Evolutionary conservation across 1,140 invertebrate species (phyloP).

Genomic region (Frieseomelitta varia): DNA sequence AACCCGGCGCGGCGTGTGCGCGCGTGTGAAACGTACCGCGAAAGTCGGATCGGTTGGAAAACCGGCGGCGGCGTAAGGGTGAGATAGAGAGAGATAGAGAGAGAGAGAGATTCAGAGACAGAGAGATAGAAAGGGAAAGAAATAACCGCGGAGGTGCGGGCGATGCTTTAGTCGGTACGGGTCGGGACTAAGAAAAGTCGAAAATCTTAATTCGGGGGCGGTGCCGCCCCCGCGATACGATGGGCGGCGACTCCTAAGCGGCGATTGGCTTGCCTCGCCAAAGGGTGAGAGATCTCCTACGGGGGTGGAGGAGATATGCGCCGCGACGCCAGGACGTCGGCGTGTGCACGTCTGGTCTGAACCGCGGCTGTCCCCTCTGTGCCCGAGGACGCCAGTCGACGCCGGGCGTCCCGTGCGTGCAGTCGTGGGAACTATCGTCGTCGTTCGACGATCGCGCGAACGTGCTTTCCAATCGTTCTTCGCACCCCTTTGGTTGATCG

Average conservation of each 20-base stretch:
- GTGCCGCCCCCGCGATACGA: constrained; percentile 73
- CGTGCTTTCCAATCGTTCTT: constrained; percentile 10
- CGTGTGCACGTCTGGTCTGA: constrained; percentile 57
- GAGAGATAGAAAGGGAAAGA: neutral
- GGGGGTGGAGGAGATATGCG: constrained; percentile 73
- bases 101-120: no score
- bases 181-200: constrained; percentile 73
- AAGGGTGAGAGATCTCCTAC: constrained; percentile 70
- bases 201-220: constrained; percentile 81
- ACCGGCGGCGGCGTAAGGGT: neutral
- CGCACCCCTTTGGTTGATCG: neutral
- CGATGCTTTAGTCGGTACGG: constrained; percentile 23
- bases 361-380: constrained; percentile 41
- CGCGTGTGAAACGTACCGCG: constrained; percentile 27
- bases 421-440: constrained; percentile 53
- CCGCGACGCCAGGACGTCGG: constrained; percentile 67
- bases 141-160: neutral
- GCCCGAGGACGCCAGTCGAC: constrained; percentile 74
- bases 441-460: constrained; percentile 19
- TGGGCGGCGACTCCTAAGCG: constrained; percentile 73
- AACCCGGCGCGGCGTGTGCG: constrained; percentile 1
- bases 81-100: neutral
- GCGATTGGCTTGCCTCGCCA: constrained; percentile 75
- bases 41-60: constrained; percentile 22
- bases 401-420: constrained; percentile 77